A percentile compares a stretch with the other conserved stretches of the same genome.
Conservation (phyloP, 2,797 vertebrate species). For the Borostomias antarcticus region DNA sequence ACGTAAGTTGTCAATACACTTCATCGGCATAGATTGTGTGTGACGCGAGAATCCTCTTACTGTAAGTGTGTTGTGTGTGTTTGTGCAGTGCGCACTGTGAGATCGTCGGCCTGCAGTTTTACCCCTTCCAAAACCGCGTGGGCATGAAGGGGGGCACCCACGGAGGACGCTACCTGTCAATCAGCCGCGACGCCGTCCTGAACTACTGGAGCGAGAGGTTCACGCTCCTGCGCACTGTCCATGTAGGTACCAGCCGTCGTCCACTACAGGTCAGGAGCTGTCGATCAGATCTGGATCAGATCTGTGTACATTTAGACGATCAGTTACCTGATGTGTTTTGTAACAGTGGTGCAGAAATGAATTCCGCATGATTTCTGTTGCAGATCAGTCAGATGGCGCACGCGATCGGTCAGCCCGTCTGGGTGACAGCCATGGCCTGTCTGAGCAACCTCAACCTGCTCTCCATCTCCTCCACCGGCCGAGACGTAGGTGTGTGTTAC, state of each 20-base stretch:
- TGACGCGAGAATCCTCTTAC: neutral
- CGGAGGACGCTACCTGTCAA: slow-evolving; percentile 45
- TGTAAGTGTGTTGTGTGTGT: neutral
- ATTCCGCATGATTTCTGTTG: neutral
- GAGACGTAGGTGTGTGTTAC: neutral
- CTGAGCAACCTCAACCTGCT: slow-evolving; percentile 11
- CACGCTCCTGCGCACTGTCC: neutral
- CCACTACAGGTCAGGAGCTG: neutral
- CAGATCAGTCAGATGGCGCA: slow-evolving; percentile 4
- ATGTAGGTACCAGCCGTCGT: neutral
- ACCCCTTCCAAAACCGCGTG: slow-evolving; percentile 31
- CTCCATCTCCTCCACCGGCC: slow-evolving; percentile 10
- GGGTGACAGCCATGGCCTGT: slow-evolving; percentile 3
- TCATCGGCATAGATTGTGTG: neutral
- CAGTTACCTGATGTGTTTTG: too few relatives aligned
- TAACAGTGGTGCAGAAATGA: too few relatives aligned
- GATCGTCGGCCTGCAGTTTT: neutral
- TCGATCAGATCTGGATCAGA: too few relatives aligned
- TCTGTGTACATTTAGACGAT: too few relatives aligned
- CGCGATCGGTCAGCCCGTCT: neutral
- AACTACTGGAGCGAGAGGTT: slow-evolving; percentile 45
- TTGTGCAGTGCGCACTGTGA: neutral
- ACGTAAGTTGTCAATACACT: slow-evolving; percentile 33
- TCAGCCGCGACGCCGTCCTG: slow-evolving; percentile 43
- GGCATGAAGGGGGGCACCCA: neutral